Percentiles rank a stretch among this genome's conserved stretches.
Evolutionary conservation across 2,888 invertebrate species (phyloP).

Genomic region (Melieria picta): DNA sequence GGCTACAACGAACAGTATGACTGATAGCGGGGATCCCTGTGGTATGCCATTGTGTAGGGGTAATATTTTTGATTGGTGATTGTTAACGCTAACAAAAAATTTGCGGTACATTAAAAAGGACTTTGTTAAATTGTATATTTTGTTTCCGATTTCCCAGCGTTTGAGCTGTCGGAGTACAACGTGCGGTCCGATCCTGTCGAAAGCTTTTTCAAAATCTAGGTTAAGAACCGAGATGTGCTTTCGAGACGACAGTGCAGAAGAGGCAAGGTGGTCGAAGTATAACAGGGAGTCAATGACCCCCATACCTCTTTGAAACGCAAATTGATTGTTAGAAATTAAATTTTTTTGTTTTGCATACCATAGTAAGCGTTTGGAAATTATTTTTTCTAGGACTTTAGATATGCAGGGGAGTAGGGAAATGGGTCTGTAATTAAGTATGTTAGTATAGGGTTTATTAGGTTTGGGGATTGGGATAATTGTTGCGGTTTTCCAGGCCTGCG

Average conservation of each 20-base stretch:
- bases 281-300: background rate
- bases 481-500: background rate
- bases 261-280: background rate
- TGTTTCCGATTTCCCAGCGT: background rate
- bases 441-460: background rate
- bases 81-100: background rate
- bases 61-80: background rate
- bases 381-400: slow-evolving; percentile 1
- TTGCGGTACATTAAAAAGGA: background rate
- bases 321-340: background rate
- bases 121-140: background rate
- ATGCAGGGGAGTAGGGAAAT: background rate
- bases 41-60: background rate
- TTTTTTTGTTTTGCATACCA: background rate
- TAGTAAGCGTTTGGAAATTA: background rate
- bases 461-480: background rate
- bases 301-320: background rate
- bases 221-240: too few relatives aligned
- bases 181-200: too few relatives aligned
- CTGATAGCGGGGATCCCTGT: background rate
- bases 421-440: background rate
- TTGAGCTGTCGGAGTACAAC: too few relatives aligned
- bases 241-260: too few relatives aligned
- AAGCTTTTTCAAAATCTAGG: too few relatives aligned
- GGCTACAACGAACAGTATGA: background rate